phyloP scores from a whole-genome alignment of 2,888 invertebrate genomes.

The Dichetophora obliterata region DNA sequence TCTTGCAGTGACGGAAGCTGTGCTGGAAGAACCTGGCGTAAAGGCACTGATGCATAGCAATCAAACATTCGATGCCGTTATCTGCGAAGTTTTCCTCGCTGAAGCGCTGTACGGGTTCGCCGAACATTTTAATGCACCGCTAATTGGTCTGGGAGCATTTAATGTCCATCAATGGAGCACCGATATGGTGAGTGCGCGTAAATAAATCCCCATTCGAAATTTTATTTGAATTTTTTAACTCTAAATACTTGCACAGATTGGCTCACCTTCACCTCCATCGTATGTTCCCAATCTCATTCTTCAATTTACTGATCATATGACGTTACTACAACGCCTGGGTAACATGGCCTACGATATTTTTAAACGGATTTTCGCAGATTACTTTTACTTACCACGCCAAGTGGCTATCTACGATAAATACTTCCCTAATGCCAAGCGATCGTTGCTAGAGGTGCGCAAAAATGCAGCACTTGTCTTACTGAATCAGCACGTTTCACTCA shows the following conservation, averaged over 20 bases:
- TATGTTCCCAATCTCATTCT: conserved; percentile 62
- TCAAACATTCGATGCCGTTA: conserved; percentile 66
- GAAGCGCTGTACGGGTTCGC: conserved; percentile 67
- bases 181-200: conserved; percentile 3
- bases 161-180: conserved; percentile 59
- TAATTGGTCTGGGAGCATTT: conserved; percentile 61
- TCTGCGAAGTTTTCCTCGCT: conserved; percentile 66
- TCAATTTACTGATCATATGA: conserved; percentile 65
- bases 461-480: conserved; percentile 63
- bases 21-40: conserved; percentile 51
- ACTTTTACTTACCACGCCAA: conserved; percentile 62
- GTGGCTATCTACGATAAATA: conserved; percentile 56
- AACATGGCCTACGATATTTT: conserved; percentile 60
- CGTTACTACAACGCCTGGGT: conserved; percentile 60
- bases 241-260: conserved; percentile 56
- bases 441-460: conserved; percentile 55
- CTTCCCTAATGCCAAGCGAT: conserved; percentile 59
- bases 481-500: conserved; percentile 65
- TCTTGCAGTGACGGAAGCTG: conserved; percentile 50
- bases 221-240: conserved; percentile 42
- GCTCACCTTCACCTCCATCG: conserved; percentile 65
- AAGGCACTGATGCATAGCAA: conserved; percentile 59
- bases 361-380: conserved; percentile 54
- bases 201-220: neutral
- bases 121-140: conserved; percentile 63